phyloP scores from a whole-genome alignment of 2,113 vertebrate species.

The Colaptes auratus region DNA sequence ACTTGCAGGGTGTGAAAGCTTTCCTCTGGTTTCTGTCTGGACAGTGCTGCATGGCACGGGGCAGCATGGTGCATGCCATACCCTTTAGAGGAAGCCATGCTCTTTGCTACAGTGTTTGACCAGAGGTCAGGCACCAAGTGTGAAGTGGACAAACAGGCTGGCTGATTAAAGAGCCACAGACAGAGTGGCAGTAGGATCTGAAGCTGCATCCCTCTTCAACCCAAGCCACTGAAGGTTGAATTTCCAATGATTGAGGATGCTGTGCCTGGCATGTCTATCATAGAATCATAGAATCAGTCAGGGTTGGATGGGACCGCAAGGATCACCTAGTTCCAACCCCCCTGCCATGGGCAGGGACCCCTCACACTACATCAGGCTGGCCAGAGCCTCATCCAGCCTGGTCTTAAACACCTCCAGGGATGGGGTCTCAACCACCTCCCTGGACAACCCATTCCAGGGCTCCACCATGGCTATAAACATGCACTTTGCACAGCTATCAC shows the following conservation, averaged over 20 bases:
- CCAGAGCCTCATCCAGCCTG: no score
- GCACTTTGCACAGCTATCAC: background rate
- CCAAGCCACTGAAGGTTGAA: background rate
- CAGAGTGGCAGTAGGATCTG: background rate
- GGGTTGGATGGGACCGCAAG: no score
- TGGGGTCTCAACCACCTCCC: no score
- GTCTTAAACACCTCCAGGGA: no score
- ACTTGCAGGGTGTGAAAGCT: accelerated
- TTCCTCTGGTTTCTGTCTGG: background rate
- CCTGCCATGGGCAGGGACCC: no score
- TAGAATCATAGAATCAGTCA: no score
- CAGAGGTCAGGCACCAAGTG: background rate
- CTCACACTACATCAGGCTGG: no score
- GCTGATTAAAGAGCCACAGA: background rate
- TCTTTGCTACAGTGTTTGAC: background rate
- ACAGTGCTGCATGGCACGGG: background rate
- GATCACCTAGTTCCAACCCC: no score
- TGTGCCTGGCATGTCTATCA: background rate
- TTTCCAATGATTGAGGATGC: background rate
- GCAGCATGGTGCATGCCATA: accelerated
- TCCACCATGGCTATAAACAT: background rate
- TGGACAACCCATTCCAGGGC: no score
- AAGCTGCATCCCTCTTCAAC: background rate
- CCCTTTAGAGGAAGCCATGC: background rate
- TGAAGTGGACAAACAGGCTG: background rate